Base-by-base conservation (phyloP, 2,113 vertebrate species). In the Myocastor coypus region DNA sequence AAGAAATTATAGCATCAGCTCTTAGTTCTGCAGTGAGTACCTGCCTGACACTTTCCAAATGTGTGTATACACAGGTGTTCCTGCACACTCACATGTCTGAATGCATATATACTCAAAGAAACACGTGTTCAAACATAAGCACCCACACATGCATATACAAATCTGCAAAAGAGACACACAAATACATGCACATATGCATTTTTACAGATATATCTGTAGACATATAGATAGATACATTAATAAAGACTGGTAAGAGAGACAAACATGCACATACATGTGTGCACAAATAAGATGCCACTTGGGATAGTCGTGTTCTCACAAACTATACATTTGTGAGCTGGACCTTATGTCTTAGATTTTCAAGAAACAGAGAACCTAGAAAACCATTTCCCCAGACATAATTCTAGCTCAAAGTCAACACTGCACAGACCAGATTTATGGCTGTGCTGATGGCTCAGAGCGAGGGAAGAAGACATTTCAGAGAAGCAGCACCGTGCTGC, bases 1-100 rank as follows among this genome's bases (percentile, higher is more conserved):
- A 90, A 92, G 71, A 93, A 87, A 95, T 57, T 57, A 82, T 1
- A 92, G n/a, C 3, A 32, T 68, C 84, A 83, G 46, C 22, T 93
- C 28, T 85, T 82, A 69, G 64, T 13, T 40, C 37, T 40, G 6
- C n/a, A 77, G 50, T 37, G 52, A 80, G 34, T 12, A 57, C 30
- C 24, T 68, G 20, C 19, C 83, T 73, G 63, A 61, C 12, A 22
- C 4, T 75, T 87, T 92, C 52, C 81, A 89, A 59, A 50, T 94
- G 24, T 61, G 22, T 57, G 55, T n/a, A 14, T 32, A 34, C 77
- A 80, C 77, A 55, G 77, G 20, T 52, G 10, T 30, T 40, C 32
- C 50, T 19, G n/a, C 17, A 83, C 13, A 37, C 26, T 14, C 64
- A 19, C 57, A n/a, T 11, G 16, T 82, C n/a, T 7, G 5, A 16